Evolutionary conservation across 37 sponge, comb jelly and placozoan genomes (phyloP), one percentile per base, ranked within the genome.

Genomic region (Mnemiopsis leidyi): DNA sequence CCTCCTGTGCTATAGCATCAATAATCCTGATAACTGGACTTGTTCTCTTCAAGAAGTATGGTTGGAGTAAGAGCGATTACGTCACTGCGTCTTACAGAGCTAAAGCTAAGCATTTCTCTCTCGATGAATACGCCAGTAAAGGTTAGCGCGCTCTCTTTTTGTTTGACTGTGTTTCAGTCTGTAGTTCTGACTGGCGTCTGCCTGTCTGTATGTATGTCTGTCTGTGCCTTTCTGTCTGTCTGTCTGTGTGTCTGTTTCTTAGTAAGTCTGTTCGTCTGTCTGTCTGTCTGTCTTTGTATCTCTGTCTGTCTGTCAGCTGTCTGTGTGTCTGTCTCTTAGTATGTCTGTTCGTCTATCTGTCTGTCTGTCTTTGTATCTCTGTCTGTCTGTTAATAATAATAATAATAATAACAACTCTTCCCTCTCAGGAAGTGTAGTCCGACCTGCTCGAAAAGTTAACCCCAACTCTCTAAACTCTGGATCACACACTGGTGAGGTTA

Each of bases 51-150:
- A 92, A 92, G 38, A 69, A 38, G 92, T 37, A 94, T 36, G 94
- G 94, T 5, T 94, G 94, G 94, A 69, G 23, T 16, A 93, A 94
- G 76, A 28, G 23, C 30, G 23, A 38, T 21, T 94, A 61, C 68
- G 83, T 36, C 23, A 33, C 20, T 18, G 92, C 94, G 2, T 38
- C 68, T 31, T 94, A 94, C 69, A 9, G 94, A 23, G 29, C 20
- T 32, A 39, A 83, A 69, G 92, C 94, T 20, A 38, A 38, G 69
- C 68, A 93, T 21, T 94, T 83, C 68, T 34, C 69, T 23, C 38
- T 94, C 26, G 94, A 94, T 32, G 92, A 93, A 23, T 94, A 94
- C 92, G 48, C 94, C 31, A 83, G 92, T 36, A 94, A 94, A 29
- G 94, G 94, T 36, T 93, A 39, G 68, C n/a, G 18, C 30, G 9